Conservation (phyloP, 2,797 vertebrate genomes). For the Gorsachius magnificus region DNA sequence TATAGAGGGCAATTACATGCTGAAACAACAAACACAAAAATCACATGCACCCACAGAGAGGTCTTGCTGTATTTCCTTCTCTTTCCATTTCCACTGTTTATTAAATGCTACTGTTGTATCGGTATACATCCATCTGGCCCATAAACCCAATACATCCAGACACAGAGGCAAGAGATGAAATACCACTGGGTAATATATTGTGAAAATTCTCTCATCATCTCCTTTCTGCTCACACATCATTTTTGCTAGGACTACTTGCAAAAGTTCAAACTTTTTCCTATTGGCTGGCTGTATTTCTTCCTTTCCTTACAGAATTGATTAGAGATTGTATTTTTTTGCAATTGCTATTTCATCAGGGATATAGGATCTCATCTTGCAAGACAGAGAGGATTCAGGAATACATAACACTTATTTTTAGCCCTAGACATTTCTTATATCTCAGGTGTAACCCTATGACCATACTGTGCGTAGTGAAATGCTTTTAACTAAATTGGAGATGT, state of each 20-base stretch:
- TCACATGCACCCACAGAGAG: background rate
- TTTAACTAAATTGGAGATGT: constrained; percentile 7
- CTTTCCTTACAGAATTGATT: background rate
- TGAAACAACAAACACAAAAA: background rate
- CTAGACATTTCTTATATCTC: background rate
- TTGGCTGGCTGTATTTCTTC: background rate
- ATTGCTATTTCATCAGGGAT: background rate
- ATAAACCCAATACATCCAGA: background rate
- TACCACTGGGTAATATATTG: background rate
- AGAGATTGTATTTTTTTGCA: background rate
- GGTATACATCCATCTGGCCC: background rate
- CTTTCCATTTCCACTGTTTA: background rate
- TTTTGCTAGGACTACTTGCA: background rate
- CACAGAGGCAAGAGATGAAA: background rate
- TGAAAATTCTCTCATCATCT: background rate
- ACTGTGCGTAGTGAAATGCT: background rate
- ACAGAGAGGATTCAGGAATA: background rate
- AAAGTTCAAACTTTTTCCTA: background rate
- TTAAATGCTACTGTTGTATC: background rate
- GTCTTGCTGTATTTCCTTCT: background rate
- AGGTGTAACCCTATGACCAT: background rate
- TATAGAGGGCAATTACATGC: background rate
- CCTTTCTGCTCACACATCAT: background rate
- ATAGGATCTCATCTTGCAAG: background rate
- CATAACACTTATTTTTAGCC: background rate